Percentiles rank a stretch among this genome's conserved stretches.
These are phyloP conservation scores for Thysanoteuthis rhombus DNA, from an alignment of 2,888 invertebrate species.

Conservation along the genomic window DNA sequence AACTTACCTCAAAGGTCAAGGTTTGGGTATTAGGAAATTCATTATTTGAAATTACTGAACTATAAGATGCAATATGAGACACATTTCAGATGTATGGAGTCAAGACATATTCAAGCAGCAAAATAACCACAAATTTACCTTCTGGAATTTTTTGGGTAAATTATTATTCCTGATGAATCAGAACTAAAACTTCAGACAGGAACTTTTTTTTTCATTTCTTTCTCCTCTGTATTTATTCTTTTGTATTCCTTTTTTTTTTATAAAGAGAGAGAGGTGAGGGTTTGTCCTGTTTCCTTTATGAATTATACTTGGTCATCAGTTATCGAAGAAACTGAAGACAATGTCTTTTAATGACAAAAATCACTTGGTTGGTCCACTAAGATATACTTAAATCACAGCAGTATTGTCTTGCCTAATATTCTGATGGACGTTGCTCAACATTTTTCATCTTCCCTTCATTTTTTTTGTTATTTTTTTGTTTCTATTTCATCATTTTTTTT, in stretches of 20 bases:
- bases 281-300: not conserved
- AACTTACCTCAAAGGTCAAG: no score
- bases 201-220: not conserved
- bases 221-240: not conserved
- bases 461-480: not conserved
- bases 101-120: no score
- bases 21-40: no score
- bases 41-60: no score
- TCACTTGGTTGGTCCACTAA: slow-evolving; percentile 12
- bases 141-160: no score
- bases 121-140: no score
- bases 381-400: not conserved
- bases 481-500: not conserved
- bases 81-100: no score
- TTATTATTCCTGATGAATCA: not conserved
- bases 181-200: not conserved
- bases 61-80: no score
- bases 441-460: not conserved
- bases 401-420: not conserved
- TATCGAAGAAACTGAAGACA: not conserved
- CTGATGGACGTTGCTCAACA: not conserved
- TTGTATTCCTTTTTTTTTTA: not conserved
- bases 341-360: not conserved
- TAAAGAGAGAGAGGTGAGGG: not conserved
- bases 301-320: not conserved